Evolutionary conservation across 1,140 invertebrate species (phyloP).

Genomic region (Latrodectus geometricus): DNA sequence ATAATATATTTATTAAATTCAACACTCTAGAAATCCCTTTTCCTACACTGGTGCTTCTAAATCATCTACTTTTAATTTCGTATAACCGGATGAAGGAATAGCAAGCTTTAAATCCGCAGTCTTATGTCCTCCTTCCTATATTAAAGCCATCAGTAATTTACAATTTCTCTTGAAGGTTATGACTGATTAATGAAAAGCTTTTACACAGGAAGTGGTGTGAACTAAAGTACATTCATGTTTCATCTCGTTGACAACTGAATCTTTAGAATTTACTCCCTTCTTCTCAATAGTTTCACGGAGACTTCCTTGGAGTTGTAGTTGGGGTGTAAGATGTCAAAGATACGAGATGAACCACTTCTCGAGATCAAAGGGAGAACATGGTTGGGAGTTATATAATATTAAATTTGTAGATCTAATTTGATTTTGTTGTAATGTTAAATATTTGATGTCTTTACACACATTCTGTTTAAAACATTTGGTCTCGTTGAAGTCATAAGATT

Average conservation of each 20-base stretch:
- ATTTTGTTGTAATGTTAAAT: too few species aligned
- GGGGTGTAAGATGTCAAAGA: not conserved
- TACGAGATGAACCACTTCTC: not conserved
- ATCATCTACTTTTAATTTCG: too few species aligned
- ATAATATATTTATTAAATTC: too few species aligned
- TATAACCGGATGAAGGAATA: too few species aligned
- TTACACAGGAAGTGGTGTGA: not conserved
- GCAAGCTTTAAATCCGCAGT: too few species aligned
- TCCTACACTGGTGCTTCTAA: too few species aligned
- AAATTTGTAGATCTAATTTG: too few species aligned
- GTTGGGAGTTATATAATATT: too few species aligned
- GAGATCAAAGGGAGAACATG: not conserved
- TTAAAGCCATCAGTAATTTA: not conserved
- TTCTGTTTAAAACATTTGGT: too few species aligned
- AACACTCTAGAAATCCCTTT: too few species aligned
- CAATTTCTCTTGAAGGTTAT: not conserved
- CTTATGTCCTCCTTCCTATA: not conserved
- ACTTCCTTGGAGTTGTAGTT: not conserved
- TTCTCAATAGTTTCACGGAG: not conserved
- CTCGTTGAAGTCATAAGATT: too few species aligned
- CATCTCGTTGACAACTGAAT: not conserved
- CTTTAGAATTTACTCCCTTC: not conserved
- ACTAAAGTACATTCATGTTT: not conserved
- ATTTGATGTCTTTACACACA: too few species aligned
- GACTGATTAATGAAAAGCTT: slow-evolving; percentile 1